Evolutionary conservation across 2,888 invertebrate genomes (phyloP), one percentile per base, ranked within the genome.

Genomic region (Leucophora obtusa): DNA sequence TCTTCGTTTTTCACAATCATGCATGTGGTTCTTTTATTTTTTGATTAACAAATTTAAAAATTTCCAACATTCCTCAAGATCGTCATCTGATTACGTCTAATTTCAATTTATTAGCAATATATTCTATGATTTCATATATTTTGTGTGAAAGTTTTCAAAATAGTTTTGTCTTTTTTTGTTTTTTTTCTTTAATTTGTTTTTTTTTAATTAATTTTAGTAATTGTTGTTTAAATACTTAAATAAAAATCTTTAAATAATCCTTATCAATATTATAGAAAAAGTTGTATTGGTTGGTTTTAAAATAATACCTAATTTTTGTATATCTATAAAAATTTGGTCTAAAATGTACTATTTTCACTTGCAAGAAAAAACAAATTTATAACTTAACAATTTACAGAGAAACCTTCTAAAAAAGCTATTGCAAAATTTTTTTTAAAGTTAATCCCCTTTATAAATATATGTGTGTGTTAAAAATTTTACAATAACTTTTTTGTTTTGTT

Each of bases 31-130:
- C 7, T 14, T 35, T n/a, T 50, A 50, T 47, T 35, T 28, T 1
- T 28, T 18, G 2, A 59, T 1, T 43, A 47, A 65, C 18, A 73
- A 53, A 33, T 35, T 47, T 10, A 43, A 56, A 51, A 5, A 58
- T 28, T 21, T 35, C 38, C 51, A 9, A 80, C 80, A 80, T 80
- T 80, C 80, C 80, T 72, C 47, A 71, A 69, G 71, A 75, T 72
- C 75, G 79, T 75, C 68, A 58, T 68, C 63, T 33, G 24, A 24
- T 62, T 43, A 62, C n/a, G 15, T 15, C 68, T 78, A 50, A 47
- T 54, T 47, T 43, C 51, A 21, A 38, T 47, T 47, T 68, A 47
- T 47, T 21, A 51, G 4, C 62, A 56, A 10, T 54, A 28, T 28
- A 28, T 28, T 6, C 24, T 21, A 24, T 11, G 21, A 33, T 62